These are phyloP conservation scores for Glaucopsyche alexis DNA, from an alignment of 2,888 invertebrate species.

Conservation along the genomic window DNA sequence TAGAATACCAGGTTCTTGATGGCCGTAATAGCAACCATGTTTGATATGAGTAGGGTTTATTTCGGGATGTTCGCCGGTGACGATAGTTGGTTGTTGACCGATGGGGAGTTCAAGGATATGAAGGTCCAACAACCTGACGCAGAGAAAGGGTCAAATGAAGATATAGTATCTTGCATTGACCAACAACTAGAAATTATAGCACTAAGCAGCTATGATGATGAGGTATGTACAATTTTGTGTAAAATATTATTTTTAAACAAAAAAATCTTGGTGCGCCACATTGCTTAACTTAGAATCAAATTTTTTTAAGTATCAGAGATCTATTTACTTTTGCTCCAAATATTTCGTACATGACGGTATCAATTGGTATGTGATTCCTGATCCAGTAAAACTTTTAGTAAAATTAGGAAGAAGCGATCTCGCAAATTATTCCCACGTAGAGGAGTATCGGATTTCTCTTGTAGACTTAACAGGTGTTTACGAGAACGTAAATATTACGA, in stretches of 20 bases:
- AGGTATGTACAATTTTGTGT: no score
- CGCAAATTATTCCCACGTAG: neutral
- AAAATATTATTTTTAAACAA: no score
- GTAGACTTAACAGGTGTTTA: no score
- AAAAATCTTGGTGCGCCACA: neutral
- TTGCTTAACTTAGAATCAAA: neutral
- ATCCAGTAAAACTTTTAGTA: neutral
- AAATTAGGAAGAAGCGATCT: neutral
- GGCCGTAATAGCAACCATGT: neutral
- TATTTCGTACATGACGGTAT: neutral
- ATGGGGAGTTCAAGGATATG: neutral
- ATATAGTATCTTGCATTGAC: no score
- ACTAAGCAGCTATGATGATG: no score
- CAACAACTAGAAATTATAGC: no score
- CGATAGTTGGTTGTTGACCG: neutral
- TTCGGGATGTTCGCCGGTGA: neutral
- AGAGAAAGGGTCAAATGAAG: no score
- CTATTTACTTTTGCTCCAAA: neutral
- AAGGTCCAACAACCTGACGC: no score
- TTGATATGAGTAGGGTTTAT: neutral
- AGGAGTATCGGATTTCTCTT: neutral
- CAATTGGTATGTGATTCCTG: neutral
- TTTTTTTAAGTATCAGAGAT: neutral
- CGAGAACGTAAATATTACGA: neutral
- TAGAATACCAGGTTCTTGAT: neutral